Conservation (phyloP, 1,140 invertebrate genomes). For the Drosophila ogumai region DNA sequence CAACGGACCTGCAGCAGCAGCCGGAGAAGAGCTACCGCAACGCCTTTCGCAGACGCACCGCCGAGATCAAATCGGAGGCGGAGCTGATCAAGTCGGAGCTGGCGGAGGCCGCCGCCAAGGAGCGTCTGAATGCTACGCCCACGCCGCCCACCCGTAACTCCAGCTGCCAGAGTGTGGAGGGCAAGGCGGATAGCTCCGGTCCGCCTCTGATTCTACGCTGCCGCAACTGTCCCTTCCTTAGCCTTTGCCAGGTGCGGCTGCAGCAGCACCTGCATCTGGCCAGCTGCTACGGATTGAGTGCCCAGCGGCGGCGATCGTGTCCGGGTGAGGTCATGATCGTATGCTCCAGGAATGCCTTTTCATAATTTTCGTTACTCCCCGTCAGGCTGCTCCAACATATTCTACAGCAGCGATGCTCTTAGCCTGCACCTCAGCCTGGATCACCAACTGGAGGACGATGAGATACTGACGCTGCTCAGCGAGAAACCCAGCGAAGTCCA, state of each 20-base stretch:
- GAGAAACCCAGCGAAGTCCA: slow-evolving; percentile 8
- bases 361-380: background rate
- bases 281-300: slow-evolving; percentile 48
- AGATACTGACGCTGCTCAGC: slow-evolving; percentile 54
- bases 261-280: slow-evolving; percentile 43
- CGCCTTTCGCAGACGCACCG: slow-evolving; percentile 68
- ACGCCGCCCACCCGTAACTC: slow-evolving; percentile 65
- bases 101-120: slow-evolving; percentile 71
- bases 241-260: slow-evolving; percentile 47
- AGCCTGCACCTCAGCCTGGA: slow-evolving; percentile 85
- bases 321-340: slow-evolving; percentile 37
- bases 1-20: slow-evolving; percentile 72
- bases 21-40: slow-evolving; percentile 71
- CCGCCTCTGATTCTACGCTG: slow-evolving; percentile 42
- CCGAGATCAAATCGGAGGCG: slow-evolving; percentile 80
- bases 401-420: slow-evolving; percentile 84
- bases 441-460: slow-evolving; percentile 84
- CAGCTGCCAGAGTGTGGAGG: slow-evolving; percentile 43
- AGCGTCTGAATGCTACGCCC: slow-evolving; percentile 72
- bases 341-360: slow-evolving; percentile 34
- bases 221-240: slow-evolving; percentile 67
- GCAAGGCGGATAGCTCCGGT: slow-evolving; percentile 27
- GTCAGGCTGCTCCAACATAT: slow-evolving; percentile 85
- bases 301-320: slow-evolving; percentile 46
- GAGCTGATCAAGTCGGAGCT: slow-evolving; percentile 78